phyloP scores from a whole-genome alignment of 2,888 invertebrate species.

The Selenia dentaria region DNA sequence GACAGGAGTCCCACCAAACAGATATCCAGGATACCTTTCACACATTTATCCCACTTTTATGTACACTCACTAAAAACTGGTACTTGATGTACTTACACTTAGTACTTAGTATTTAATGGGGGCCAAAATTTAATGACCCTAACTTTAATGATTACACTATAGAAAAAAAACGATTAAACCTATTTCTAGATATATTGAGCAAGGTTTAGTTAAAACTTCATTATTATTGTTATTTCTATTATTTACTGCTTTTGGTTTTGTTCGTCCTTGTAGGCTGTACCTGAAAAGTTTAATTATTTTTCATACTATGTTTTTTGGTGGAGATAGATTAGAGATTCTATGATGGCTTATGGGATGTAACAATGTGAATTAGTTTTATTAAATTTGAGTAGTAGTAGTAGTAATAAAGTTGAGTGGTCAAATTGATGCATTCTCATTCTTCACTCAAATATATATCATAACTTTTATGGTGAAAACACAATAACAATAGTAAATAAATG shows the following conservation, averaged over 20 bases:
- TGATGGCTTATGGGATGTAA: not conserved
- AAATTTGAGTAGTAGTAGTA: too few relatives aligned
- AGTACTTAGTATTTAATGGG: not conserved
- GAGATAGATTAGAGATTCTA: not conserved
- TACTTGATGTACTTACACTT: slow-evolving; percentile 9
- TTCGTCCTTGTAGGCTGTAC: slow-evolving; percentile 16
- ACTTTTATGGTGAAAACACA: too few relatives aligned
- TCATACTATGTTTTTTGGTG: slow-evolving; percentile 15
- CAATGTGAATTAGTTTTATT: not conserved
- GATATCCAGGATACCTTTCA: slow-evolving; percentile 74
- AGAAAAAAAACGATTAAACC: not conserved
- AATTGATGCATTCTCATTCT: too few relatives aligned
- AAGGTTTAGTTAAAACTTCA: slow-evolving; percentile 46
- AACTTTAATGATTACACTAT: not conserved
- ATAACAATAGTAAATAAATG: too few relatives aligned
- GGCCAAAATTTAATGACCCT: not conserved
- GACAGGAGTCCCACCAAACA: slow-evolving; percentile 77
- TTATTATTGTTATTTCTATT: slow-evolving; percentile 34
- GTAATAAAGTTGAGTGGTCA: too few relatives aligned
- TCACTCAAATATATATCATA: too few relatives aligned
- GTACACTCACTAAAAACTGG: slow-evolving; percentile 15
- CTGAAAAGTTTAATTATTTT: slow-evolving; percentile 22
- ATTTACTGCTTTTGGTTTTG: slow-evolving; percentile 1
- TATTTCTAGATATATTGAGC: slow-evolving; percentile 40
- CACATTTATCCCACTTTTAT: slow-evolving; percentile 56